These are phyloP conservation scores for Mixornis gularis DNA, from an alignment of 2,113 vertebrate genomes.

Conservation along the genomic window DNA sequence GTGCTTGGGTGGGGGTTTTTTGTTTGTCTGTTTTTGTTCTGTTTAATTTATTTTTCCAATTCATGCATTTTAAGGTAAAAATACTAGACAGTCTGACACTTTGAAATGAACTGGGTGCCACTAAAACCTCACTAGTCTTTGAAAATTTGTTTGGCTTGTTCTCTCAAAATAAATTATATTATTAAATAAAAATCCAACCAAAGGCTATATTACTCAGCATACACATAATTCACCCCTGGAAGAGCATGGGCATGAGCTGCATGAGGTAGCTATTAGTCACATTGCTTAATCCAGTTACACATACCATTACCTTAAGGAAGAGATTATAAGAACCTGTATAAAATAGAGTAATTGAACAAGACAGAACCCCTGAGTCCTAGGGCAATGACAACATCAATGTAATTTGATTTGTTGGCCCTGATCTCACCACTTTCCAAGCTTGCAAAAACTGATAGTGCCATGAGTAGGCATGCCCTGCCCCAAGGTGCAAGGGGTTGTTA, in stretches of 20 bases:
- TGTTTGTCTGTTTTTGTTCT: too few species aligned
- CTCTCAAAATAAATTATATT: neutral
- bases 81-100: neutral
- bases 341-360: slow-evolving; percentile 1
- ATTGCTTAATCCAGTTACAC: neutral
- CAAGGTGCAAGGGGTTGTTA: neutral
- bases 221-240: neutral
- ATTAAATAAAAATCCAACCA: neutral
- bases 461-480: slow-evolving; percentile 7
- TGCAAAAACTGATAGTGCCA: neutral
- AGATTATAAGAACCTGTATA: neutral
- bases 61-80: neutral
- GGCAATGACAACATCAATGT: neutral
- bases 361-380: neutral
- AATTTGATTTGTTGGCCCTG: neutral
- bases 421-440: slow-evolving; percentile 8
- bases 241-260: neutral
- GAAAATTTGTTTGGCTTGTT: neutral
- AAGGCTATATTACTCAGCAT: neutral
- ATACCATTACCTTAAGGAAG: neutral
- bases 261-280: neutral
- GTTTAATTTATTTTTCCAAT: neutral
- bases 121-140: neutral
- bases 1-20: neutral
- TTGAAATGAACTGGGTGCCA: neutral